Evolutionary conservation across 2,113 vertebrate species (phyloP).

Genomic region (Raphicerus campestris): DNA sequence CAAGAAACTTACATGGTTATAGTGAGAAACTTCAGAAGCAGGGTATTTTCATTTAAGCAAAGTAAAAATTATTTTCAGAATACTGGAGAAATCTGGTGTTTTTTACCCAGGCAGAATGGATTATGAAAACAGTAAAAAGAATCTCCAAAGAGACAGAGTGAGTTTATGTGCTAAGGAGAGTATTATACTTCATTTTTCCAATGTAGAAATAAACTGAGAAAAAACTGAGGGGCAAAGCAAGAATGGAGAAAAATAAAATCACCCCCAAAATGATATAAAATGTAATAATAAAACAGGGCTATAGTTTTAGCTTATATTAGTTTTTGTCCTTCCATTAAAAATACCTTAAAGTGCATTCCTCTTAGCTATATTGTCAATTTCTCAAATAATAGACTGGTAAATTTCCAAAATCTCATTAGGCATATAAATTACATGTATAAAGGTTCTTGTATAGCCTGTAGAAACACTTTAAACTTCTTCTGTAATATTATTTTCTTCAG

Average conservation of each 20-base stretch:
- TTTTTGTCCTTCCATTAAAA: conserved; percentile 37
- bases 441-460: background rate
- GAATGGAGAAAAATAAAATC: background rate
- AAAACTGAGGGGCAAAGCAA: background rate
- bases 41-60: conserved; percentile 4
- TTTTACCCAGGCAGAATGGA: conserved; percentile 41
- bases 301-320: conserved; percentile 1
- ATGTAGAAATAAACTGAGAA: conserved; percentile 58
- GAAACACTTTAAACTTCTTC: conserved; percentile 54
- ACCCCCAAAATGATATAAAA: background rate
- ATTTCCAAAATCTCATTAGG: conserved; percentile 51
- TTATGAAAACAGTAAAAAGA: conserved; percentile 54
- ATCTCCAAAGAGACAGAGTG: conserved; percentile 46
- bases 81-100: conserved; percentile 56
- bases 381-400: conserved; percentile 50
- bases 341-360: conserved; percentile 47
- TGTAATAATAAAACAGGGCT: background rate
- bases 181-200: conserved; percentile 43
- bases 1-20: background rate
- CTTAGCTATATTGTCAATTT: conserved; percentile 14
- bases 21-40: conserved; percentile 11
- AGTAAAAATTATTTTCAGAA: conserved; percentile 45
- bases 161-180: conserved; percentile 13
- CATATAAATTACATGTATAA: conserved; percentile 23
- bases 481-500: conserved; percentile 28